A percentile compares a stretch with the other conserved stretches of the same genome.
Evolutionary conservation across 2,113 vertebrate genomes (phyloP).

Genomic region (Theristicus caerulescens): DNA sequence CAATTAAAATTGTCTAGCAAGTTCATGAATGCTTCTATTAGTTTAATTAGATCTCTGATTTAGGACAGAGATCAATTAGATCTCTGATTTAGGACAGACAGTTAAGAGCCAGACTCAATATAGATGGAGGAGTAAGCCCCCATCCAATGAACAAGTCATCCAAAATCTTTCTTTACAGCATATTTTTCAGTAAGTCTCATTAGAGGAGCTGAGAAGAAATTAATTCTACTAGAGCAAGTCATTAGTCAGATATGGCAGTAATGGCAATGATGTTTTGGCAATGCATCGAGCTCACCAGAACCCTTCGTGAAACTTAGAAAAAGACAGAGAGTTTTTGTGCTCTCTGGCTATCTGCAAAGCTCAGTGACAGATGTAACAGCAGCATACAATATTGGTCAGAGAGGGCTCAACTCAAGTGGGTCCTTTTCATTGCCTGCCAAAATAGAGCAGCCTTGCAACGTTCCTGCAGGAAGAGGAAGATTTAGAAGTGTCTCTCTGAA

Average conservation of each 20-base stretch:
- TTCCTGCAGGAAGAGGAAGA: conserved; percentile 2
- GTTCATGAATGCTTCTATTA: neutral
- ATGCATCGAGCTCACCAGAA: neutral
- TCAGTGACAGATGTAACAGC: neutral
- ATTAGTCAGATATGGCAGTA: neutral
- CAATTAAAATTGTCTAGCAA: neutral
- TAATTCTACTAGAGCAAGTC: neutral
- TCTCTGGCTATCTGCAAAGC: neutral
- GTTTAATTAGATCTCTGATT: neutral
- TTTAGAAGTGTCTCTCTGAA: neutral
- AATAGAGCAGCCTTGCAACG: neutral
- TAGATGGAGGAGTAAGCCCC: neutral
- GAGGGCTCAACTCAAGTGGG: neutral
- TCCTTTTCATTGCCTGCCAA: conserved; percentile 47
- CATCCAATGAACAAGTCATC: neutral
- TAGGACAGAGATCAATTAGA: neutral
- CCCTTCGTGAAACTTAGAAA: neutral
- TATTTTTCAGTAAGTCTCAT: neutral
- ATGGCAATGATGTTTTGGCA: neutral
- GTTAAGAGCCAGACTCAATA: neutral
- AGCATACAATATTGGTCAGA: neutral
- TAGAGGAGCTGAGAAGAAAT: neutral
- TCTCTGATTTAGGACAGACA: neutral
- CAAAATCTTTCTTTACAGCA: neutral
- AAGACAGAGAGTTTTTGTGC: neutral